A percentile compares a stretch with the other conserved stretches of the same genome.
Conservation (phyloP, 2,113 vertebrate genomes). For the Sus scrofa region T2T-Sscrofa CM000823.6:17683501-17684000, state of each 20-base stretch:
- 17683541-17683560: neutral
- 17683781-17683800: too few relatives aligned
- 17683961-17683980: fast-evolving
- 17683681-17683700: neutral
- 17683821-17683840: too few relatives aligned
- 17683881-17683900: too few relatives aligned
- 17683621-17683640: neutral
- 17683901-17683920: too few relatives aligned
- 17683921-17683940: neutral
- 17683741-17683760: too few relatives aligned
- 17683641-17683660: neutral
- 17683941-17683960: too few relatives aligned
- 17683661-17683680: neutral
- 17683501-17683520: neutral
- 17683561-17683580: neutral
- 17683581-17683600: neutral
- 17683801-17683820: too few relatives aligned
- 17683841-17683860: too few relatives aligned
- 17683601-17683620: neutral
- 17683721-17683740: too few relatives aligned
- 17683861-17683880: too few relatives aligned
- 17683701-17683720: too few relatives aligned
- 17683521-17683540: fast-evolving
- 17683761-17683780: too few relatives aligned
- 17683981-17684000: neutral